Evolutionary conservation across 2,888 invertebrate genomes (phyloP).

Genomic region (Pterostichus madidus): DNA sequence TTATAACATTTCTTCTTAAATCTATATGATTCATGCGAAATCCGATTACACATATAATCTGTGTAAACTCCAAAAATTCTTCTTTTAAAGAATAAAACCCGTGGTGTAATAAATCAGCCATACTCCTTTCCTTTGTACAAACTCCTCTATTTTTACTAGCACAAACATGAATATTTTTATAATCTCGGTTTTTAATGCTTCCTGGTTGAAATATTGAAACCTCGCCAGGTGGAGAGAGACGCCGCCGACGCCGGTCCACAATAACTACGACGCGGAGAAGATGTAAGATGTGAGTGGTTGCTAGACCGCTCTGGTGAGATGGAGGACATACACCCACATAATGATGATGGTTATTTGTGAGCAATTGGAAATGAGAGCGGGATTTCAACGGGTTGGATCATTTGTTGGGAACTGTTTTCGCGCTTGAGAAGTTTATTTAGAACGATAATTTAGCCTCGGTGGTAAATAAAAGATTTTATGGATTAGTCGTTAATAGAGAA

Average conservation of each 20-base stretch:
- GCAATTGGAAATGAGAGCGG: conserved; percentile 17
- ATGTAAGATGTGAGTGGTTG: not conserved
- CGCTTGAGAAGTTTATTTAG: conserved; percentile 16
- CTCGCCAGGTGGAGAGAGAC: conserved; percentile 10
- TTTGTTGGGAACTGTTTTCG: not conserved
- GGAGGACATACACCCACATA: conserved; percentile 18
- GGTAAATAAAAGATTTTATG: conserved; percentile 25
- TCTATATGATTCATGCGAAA: not conserved
- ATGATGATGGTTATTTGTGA: conserved; percentile 39
- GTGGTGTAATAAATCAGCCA: not conserved
- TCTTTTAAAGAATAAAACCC: not conserved
- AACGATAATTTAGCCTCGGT: not conserved
- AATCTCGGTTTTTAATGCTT: conserved; percentile 38
- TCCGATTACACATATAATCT: not conserved
- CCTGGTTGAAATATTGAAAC: conserved; percentile 35
- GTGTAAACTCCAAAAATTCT: not conserved
- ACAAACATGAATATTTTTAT: conserved; percentile 40
- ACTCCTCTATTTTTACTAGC: conserved; percentile 18
- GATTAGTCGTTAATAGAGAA: conserved; percentile 24
- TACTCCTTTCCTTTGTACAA: not conserved
- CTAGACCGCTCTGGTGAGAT: conserved; percentile 9
- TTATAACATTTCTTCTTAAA: too few species aligned
- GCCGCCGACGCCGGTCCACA: not conserved
- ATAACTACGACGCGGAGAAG: conserved; percentile 7
- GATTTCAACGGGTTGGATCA: conserved; percentile 8